Base-by-base conservation (phyloP, 2,113 vertebrate species). In the Aphyosemion australe region DNA sequence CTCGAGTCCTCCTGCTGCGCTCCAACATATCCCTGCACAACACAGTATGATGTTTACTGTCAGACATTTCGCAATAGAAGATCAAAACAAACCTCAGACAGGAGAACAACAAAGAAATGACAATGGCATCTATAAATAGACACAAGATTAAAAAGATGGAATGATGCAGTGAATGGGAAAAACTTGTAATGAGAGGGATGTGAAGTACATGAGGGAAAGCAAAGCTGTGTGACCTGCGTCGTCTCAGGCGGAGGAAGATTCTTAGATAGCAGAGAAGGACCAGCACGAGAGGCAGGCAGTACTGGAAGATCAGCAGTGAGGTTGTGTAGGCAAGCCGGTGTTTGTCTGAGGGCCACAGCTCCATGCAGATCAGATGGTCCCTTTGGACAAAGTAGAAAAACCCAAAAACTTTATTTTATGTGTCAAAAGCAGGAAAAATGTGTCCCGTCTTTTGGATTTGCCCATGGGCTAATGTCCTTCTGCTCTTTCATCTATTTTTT, bases 271-370 rank as follows among this genome's bases (percentile, higher is more conserved):
- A 93, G 61, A 86, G 78, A 3, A 93, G 84, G 70, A 93, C 91
- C 65, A 93, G 79, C 45, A 89, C 61, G 10, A 93, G 79, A 0
- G 93, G 93, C 14, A 93, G 75, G 72, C 91, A 92, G 82, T 93
- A 93, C 86, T 93, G 93, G 83, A 92, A 89, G 59, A 92, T 79
- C 56, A 93, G 79, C 79, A 93, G 84, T 4, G 88, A 90, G 8
- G 92, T 93, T 6, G 91, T 93, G 82, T 93, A 93, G 65, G 88
- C 84, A 0, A 93, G 89, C 0, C 92, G 90, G n/a, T 92, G 91
- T 14, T 69, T 62, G 8, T 92, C 88, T 1, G 92, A 90, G 0
- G 91, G 90, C 93, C 93, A 93, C 53, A 67, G 69, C 82, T 93
- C 93, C 64, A 92, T 87, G 6, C 93, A 93, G 71, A 88, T 90